Evolutionary conservation across 1,140 invertebrate genomes (phyloP), one percentile per base, ranked within the genome.

Genomic region (Sminthurides bifidus): DNA sequence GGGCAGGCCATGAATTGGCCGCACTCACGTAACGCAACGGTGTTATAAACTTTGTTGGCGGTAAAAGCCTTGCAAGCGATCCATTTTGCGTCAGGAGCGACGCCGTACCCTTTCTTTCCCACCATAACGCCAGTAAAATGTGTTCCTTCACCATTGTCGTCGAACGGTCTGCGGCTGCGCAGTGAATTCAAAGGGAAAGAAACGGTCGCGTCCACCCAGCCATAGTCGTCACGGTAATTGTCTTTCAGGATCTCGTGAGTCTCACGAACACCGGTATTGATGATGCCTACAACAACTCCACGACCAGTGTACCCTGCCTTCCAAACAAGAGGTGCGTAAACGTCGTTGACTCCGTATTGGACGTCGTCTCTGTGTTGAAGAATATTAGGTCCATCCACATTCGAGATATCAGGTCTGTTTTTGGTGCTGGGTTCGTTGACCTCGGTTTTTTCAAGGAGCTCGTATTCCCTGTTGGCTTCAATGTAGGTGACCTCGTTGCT

Each of bases 71-170:
- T 31, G 19, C 53, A 54, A 5, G 53, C 41, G 12, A 46, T 46
- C 53, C 53, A 54, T 15, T 27, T 31, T 10, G 41, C 43, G 17
- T 24, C 43, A 33, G 53, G 53, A 5, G 53, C 53, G 2, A 54
- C 53, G 6, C 53, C 29, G 27, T 49, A 49, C 23, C 46, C 54
- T 2, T 17, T 27, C 21, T 19, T 3, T 3, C 45, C 45, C 17
- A 19, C 45, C 2, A 50, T 29, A 3, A 37, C 50, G 6, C 54
- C 54, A 3, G 23, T 54, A 6, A 5, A 19, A 19, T 44, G 40
- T n/a, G 35, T 27, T 26, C 21, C 24, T 3, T 49, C 10, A 14
- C 45, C 41, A 43, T 8, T 21, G 10, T 43, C 41, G 21, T 43
- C 41, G 8, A 15, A 8, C 10, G 33, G 33, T n/a, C 10, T 10